These are phyloP conservation scores for Lepidocyrtoides sp. DNA, from an alignment of 2,888 invertebrate species.

Conservation along the genomic window DNA sequence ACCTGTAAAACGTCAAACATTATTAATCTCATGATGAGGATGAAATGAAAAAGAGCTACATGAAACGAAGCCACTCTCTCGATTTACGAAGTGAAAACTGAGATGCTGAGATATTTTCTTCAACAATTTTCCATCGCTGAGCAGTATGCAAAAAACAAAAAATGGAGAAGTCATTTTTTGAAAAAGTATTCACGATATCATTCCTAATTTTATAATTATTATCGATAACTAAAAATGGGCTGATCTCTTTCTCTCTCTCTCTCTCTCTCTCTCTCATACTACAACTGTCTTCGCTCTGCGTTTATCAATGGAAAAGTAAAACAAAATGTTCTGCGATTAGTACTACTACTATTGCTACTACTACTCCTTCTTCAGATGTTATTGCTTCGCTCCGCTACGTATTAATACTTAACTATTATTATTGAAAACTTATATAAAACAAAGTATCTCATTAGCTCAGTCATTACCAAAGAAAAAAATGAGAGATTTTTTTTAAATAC, in stretches of 20 bases:
- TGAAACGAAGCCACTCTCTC: constrained; percentile 82
- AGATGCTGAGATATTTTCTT: constrained; percentile 81
- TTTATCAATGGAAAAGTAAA: constrained; percentile 53
- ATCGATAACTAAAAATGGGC: constrained; percentile 67
- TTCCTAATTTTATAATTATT: constrained; percentile 78
- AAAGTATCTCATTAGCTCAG: constrained; percentile 82
- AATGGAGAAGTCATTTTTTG: constrained; percentile 71
- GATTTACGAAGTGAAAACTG: constrained; percentile 72
- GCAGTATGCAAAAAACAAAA: constrained; percentile 47
- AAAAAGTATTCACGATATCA: constrained; percentile 79
- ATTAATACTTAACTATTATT: constrained; percentile 73
- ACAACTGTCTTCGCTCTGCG: constrained; percentile 69
- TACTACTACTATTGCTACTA: constrained; percentile 42
- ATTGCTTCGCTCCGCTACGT: constrained; percentile 79
- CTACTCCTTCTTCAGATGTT: constrained; percentile 66
- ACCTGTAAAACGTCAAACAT: not conserved
- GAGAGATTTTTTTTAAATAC: constrained; percentile 69
- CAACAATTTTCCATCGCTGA: constrained; percentile 68
- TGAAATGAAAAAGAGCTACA: constrained; percentile 67
- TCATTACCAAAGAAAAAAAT: constrained; percentile 81
- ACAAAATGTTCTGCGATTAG: constrained; percentile 58
- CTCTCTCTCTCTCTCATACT: constrained; percentile 77
- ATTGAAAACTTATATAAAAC: constrained; percentile 66
- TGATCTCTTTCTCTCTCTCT: constrained; percentile 81
- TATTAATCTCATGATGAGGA: constrained; percentile 53